Percentiles rank a stretch among this genome's conserved stretches.
phyloP scores from a whole-genome alignment of 30 jellyfish, hydroid and myxozoan genomes.

The Cassiopea andromeda region DNA sequence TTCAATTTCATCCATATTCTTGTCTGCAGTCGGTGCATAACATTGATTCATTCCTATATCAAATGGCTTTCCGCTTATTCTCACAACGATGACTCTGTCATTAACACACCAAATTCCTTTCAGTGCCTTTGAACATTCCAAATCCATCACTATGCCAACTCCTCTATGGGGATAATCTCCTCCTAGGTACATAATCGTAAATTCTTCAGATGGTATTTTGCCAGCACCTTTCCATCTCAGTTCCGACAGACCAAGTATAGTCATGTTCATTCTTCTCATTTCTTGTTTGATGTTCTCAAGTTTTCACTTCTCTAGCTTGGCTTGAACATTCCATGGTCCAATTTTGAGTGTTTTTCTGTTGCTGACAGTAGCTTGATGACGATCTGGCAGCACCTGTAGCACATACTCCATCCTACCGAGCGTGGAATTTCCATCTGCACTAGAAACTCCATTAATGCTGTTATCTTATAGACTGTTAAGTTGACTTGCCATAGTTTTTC shows the following conservation, averaged over 20 bases:
- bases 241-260: conserved; percentile 28
- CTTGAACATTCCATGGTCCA: conserved; percentile 44
- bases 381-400: conserved; percentile 1
- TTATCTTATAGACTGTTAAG: background rate
- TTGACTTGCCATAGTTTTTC: background rate
- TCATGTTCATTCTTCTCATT: conserved; percentile 17
- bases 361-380: conserved; percentile 8
- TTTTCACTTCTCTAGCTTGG: conserved; percentile 16
- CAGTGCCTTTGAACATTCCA: background rate
- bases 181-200: background rate
- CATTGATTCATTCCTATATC: conserved; percentile 6
- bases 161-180: conserved; percentile 22
- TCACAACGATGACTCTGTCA: background rate
- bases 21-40: conserved; percentile 41
- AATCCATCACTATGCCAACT: conserved; percentile 28
- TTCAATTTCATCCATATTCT: conserved; percentile 24
- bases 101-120: conserved; percentile 24
- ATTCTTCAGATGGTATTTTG: background rate
- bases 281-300: conserved; percentile 32
- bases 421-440: background rate
- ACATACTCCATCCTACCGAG: conserved; percentile 14
- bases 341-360: conserved; percentile 18
- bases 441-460: conserved; percentile 6
- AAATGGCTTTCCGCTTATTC: conserved; percentile 12
- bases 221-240: conserved; percentile 18